phyloP scores from a whole-genome alignment of 2,888 invertebrate genomes.

The Saturnia japonica region DNA sequence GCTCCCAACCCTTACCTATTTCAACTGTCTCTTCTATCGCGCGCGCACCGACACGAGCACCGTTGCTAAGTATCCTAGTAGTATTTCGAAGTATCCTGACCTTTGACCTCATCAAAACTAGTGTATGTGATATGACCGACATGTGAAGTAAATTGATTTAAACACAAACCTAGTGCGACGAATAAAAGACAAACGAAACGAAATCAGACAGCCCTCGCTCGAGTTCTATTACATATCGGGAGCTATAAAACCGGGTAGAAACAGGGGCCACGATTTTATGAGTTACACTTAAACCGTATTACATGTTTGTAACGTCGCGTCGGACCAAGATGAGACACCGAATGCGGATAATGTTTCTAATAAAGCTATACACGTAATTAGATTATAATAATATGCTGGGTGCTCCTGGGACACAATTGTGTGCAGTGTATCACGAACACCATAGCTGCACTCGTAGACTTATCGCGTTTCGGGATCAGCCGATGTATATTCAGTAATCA shows the following conservation, averaged over 20 bases:
- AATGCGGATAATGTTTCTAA: neutral
- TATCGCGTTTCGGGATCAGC: too few relatives aligned
- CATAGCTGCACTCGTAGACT: too few relatives aligned
- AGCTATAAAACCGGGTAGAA: neutral
- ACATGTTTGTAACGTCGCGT: slow-evolving; percentile 16
- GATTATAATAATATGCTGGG: neutral
- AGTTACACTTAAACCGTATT: slow-evolving; percentile 19
- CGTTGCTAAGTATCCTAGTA: too few relatives aligned
- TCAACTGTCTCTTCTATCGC: too few relatives aligned
- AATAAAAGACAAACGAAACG: neutral
- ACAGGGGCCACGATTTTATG: slow-evolving; percentile 17
- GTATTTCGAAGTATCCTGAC: too few relatives aligned
- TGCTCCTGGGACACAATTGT: too few relatives aligned
- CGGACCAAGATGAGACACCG: slow-evolving; percentile 1
- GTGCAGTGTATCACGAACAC: too few relatives aligned
- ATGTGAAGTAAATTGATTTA: neutral
- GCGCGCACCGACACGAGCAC: too few relatives aligned
- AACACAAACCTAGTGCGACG: neutral
- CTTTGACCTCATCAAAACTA: too few relatives aligned
- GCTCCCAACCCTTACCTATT: too few relatives aligned
- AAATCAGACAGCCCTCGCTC: slow-evolving; percentile 3
- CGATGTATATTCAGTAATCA: too few relatives aligned
- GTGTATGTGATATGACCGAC: too few relatives aligned
- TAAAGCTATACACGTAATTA: neutral
- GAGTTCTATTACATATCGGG: neutral